Base-by-base conservation (phyloP, 2,113 vertebrate species). In the Microcebus lehilahytsara region DNA sequence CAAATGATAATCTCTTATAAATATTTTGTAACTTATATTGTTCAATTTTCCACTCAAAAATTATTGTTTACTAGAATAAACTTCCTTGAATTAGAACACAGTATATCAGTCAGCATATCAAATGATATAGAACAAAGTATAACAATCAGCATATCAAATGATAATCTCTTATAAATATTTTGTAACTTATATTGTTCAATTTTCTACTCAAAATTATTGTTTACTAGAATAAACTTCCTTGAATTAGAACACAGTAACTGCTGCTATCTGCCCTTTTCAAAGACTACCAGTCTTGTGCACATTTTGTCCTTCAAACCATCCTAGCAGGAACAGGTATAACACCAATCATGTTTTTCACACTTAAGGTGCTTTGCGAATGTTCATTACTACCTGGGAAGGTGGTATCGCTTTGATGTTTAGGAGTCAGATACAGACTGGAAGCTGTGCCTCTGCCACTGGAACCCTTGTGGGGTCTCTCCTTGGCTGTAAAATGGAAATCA, bases 1-100 rank as follows among this genome's bases (percentile, higher is more conserved):
- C 56, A 87, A 66, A 93, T 34, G 27, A 17, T 49, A 66, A 81
- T 75, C 37, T n/a, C 25, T 78, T 97, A 58, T 11, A 86, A 80
- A 66, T 67, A 95, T 23, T 88, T 89, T 95, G 1, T 64, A 81
- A 88, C 42, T 92, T 80, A 96, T 32, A 81, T 2, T 85, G 67
- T 72, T 88, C 85, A 66, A 67, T 71, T 75, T 90, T 85, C 69
- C 40, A 89, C 20, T 90, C 22, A 84, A 78, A 79, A 85, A 20
- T 90, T 77, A 6, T 20, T 87, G 49, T 85, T 95, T 84, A 51
- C 3, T 53, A 80, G 32, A 32, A 22, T 34, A 85, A 89, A 5
- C 25, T 67, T 85, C 79, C 46, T 40, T 96, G 56, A 4, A 46
- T 67, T 80, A 81, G 58, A 86, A 80, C 86, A 74, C 0, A 30